phyloP scores from a whole-genome alignment of 1,140 invertebrate species.

The Bombus difficillimus region DNA sequence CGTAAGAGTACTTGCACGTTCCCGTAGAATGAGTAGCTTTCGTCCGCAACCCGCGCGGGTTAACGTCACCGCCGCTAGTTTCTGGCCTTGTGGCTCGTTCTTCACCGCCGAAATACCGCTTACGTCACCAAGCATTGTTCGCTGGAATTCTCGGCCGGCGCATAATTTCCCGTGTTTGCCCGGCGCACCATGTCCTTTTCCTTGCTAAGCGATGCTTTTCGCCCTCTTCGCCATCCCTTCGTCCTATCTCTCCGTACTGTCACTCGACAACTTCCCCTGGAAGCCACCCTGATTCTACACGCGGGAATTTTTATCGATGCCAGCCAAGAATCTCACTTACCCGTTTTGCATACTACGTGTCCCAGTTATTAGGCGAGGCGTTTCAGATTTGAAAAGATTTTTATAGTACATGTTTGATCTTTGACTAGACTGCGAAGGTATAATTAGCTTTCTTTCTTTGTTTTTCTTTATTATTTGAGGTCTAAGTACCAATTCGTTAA shows the following conservation, averaged over 20 bases:
- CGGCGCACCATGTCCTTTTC: constrained; percentile 32
- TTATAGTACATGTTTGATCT: no score
- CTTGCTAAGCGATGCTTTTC: constrained; percentile 3
- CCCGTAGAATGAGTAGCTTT: constrained; percentile 40
- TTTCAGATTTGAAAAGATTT: no score
- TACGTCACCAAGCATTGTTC: constrained; percentile 62
- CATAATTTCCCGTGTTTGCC: constrained; percentile 63
- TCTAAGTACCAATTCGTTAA: no score
- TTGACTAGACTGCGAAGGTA: no score
- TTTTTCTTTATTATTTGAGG: no score
- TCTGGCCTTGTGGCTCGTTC: constrained; percentile 54
- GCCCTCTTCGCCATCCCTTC: background rate
- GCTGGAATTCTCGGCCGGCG: constrained; percentile 57
- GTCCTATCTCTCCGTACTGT: background rate
- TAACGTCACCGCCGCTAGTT: constrained; percentile 37
- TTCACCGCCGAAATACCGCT: constrained; percentile 62
- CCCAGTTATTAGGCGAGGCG: no score
- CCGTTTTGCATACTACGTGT: no score
- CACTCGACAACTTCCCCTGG: background rate
- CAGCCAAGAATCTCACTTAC: no score
- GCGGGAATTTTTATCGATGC: constrained; percentile 2
- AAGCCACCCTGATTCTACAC: background rate
- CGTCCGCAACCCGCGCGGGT: constrained; percentile 31
- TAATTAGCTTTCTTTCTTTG: no score
- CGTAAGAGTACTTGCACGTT: constrained; percentile 50